Percentiles rank a stretch among this genome's conserved stretches.
These are phyloP conservation scores for Mythimna impura DNA, from an alignment of 2,888 invertebrate species.

Conservation along the genomic window DNA sequence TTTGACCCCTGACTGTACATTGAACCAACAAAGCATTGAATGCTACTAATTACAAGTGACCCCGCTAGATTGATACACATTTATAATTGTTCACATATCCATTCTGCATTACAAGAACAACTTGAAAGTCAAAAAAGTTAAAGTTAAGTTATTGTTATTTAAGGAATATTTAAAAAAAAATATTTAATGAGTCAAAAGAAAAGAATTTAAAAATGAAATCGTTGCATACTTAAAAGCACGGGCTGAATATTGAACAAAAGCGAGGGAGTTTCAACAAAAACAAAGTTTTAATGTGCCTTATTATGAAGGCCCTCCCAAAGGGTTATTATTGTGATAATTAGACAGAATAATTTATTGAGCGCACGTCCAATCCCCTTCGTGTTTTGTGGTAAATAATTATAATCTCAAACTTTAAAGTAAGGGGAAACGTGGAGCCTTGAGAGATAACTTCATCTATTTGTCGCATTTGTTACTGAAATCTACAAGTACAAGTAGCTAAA, in stretches of 20 bases:
- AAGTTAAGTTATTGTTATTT: neutral
- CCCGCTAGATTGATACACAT: too few species aligned
- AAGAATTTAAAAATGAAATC: slow-evolving; percentile 33
- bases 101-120: too few species aligned
- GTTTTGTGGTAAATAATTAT: slow-evolving; percentile 63
- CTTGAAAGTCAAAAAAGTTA: too few species aligned
- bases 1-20: too few species aligned
- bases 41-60: too few species aligned
- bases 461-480: neutral
- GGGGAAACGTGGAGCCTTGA: slow-evolving; percentile 5
- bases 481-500: neutral
- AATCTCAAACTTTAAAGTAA: slow-evolving; percentile 26
- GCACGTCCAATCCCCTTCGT: slow-evolving; percentile 42
- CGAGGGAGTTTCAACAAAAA: neutral
- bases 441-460: slow-evolving; percentile 11
- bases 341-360: slow-evolving; percentile 71
- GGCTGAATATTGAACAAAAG: slow-evolving; percentile 37
- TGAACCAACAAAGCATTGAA: too few species aligned
- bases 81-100: too few species aligned
- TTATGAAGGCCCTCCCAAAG: slow-evolving; percentile 69
- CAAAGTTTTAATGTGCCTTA: slow-evolving; percentile 61
- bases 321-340: slow-evolving; percentile 80
- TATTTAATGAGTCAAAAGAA: neutral
- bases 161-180: neutral
- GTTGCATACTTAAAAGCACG: slow-evolving; percentile 34